Evolutionary conservation across 2,113 vertebrate genomes (phyloP).

Genomic region (Ammospiza nelsoni): DNA sequence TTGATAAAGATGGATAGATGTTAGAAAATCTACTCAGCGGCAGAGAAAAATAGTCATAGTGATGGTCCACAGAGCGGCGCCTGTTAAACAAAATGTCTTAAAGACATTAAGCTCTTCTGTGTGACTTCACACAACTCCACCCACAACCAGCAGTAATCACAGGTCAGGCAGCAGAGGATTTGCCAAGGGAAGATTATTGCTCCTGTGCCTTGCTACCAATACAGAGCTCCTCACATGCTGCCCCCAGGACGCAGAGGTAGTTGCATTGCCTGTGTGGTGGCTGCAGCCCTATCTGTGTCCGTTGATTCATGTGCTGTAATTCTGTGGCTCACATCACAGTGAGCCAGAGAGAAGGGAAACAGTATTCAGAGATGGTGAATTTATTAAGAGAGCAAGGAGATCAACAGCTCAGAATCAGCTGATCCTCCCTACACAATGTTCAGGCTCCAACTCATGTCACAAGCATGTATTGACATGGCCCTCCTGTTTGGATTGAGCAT

Average conservation of each 20-base stretch:
- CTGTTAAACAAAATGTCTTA: neutral
- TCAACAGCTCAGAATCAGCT: too few relatives aligned
- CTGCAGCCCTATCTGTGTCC: too few relatives aligned
- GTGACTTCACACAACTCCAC: neutral
- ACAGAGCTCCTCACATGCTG: neutral
- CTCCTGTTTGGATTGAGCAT: too few relatives aligned
- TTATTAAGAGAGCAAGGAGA: too few relatives aligned
- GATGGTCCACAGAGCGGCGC: neutral
- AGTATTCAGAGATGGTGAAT: too few relatives aligned
- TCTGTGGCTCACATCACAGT: too few relatives aligned
- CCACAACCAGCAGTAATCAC: neutral
- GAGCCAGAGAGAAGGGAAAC: too few relatives aligned
- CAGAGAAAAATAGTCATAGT: neutral
- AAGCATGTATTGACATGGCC: too few relatives aligned
- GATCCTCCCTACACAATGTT: too few relatives aligned
- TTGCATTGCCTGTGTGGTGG: too few relatives aligned
- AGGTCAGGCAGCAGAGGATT: neutral
- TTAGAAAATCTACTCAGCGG: neutral
- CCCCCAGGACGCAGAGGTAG: neutral
- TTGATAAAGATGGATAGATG: neutral
- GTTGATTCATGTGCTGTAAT: too few relatives aligned
- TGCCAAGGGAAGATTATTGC: neutral
- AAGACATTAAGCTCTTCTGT: neutral
- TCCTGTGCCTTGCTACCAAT: accelerated
- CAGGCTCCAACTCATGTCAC: too few relatives aligned